Percentiles rank a stretch among this genome's conserved stretches.
Conservation (phyloP, 2,797 vertebrate genomes). For the Malacoctenus gilli region DNA sequence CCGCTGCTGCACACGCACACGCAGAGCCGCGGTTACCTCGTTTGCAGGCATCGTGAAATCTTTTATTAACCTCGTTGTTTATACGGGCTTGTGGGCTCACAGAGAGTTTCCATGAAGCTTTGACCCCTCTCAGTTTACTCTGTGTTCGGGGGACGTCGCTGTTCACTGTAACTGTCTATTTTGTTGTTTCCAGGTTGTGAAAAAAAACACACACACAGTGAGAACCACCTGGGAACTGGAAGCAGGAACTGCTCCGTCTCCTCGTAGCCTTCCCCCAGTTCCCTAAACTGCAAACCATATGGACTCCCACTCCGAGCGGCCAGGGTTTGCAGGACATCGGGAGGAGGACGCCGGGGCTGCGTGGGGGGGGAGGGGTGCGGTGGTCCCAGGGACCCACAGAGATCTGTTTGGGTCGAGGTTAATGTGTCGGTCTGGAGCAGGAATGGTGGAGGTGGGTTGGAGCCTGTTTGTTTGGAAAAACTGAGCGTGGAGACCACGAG, state of each 20-base stretch:
- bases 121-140: conserved; percentile 40
- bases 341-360: conserved; percentile 57
- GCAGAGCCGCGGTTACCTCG: conserved; percentile 18
- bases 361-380: not conserved
- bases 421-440: conserved; percentile 58
- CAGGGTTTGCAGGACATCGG: conserved; percentile 30
- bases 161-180: conserved; percentile 31
- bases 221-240: conserved; percentile 51
- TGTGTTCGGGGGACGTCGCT: conserved; percentile 42
- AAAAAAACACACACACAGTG: conserved; percentile 21
- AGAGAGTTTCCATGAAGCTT: conserved; percentile 48
- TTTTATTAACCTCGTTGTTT: conserved; percentile 47
- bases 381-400: conserved; percentile 43
- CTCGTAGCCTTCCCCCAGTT: conserved; percentile 24
- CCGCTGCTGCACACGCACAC: conserved; percentile 30
- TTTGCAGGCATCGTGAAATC: conserved; percentile 39
- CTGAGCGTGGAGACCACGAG: conserved; percentile 33
- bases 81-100: conserved; percentile 25
- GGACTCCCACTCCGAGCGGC: conserved; percentile 33
- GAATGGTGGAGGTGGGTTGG: conserved; percentile 53
- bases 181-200: conserved; percentile 28
- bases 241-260: conserved; percentile 63
- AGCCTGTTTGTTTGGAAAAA: conserved; percentile 49
- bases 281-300: conserved; percentile 74
- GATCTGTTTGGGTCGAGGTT: conserved; percentile 61